Conservation (phyloP, 2,797 vertebrate genomes). For the Tiaroga cobitis region DNA sequence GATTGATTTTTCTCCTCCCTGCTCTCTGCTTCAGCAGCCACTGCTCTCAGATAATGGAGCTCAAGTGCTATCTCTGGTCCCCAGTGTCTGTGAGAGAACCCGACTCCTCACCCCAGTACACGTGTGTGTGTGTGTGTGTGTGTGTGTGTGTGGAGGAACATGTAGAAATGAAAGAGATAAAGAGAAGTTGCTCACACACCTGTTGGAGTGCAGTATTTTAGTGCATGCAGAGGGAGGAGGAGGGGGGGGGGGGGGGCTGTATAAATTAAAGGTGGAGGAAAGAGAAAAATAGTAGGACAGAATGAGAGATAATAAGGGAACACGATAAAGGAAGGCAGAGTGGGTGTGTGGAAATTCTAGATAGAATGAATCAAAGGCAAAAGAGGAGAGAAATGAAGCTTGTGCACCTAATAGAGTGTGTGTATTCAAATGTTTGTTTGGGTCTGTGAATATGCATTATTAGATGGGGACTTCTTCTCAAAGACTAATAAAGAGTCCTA, state of each 20-base stretch:
- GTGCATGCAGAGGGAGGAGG: neutral
- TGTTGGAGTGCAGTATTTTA: constrained; percentile 37
- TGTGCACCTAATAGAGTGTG: neutral
- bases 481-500: constrained; percentile 51
- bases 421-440: neutral
- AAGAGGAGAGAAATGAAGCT: neutral
- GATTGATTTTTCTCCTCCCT: constrained; percentile 50
- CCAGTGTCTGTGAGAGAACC: constrained; percentile 53
- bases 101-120: constrained; percentile 41
- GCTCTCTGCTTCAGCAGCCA: constrained; percentile 47
- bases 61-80: constrained; percentile 54
- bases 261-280: constrained; percentile 6
- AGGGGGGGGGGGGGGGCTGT: neutral
- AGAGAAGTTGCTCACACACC: constrained; percentile 35
- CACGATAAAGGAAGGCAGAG: neutral
- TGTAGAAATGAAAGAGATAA: constrained; percentile 15
- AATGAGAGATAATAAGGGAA: constrained; percentile 23
- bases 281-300: constrained; percentile 1
- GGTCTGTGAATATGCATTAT: neutral
- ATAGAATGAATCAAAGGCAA: constrained; percentile 31
- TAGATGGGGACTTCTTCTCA: constrained; percentile 24
- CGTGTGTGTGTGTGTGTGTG: constrained; percentile 4
- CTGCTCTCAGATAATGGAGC: constrained; percentile 56
- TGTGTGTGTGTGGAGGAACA: constrained; percentile 16
- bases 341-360: constrained; percentile 7